Conservation (phyloP, 2,888 invertebrate species). For the Archips xylosteana region DNA sequence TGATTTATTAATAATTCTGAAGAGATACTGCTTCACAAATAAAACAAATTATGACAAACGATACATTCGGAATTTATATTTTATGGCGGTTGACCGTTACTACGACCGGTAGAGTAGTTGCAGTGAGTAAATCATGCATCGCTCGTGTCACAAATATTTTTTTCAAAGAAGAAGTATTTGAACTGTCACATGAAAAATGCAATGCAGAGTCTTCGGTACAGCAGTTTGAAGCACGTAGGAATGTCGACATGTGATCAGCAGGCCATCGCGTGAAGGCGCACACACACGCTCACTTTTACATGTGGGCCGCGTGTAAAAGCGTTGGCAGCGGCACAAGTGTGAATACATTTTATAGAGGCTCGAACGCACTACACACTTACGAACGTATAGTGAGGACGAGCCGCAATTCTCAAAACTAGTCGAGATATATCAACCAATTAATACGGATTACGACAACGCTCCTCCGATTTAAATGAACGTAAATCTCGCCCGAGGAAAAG, state of each 20-base stretch:
- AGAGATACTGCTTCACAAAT: too few species aligned
- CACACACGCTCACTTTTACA: slow-evolving; percentile 49
- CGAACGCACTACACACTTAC: slow-evolving; percentile 16
- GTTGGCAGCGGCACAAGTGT: slow-evolving; percentile 58
- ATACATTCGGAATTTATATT: too few species aligned
- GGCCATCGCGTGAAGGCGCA: slow-evolving; percentile 67
- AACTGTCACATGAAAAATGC: slow-evolving; percentile 51
- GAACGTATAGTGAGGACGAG: slow-evolving; percentile 22
- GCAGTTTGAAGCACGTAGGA: slow-evolving; percentile 66
- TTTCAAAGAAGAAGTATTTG: slow-evolving; percentile 43
- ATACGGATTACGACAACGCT: slow-evolving; percentile 24
- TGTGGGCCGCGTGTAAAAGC: slow-evolving; percentile 65
- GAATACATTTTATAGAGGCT: slow-evolving; percentile 31
- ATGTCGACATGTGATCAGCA: slow-evolving; percentile 78
- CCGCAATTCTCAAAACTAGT: slow-evolving; percentile 34
- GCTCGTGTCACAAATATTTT: neutral
- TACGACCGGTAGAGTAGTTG: too few species aligned
- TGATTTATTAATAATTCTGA: too few species aligned
- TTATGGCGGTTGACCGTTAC: too few species aligned
- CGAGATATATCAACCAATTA: slow-evolving; percentile 26
- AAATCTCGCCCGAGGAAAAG: slow-evolving; percentile 22
- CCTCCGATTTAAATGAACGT: slow-evolving; percentile 9
- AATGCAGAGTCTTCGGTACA: slow-evolving; percentile 49
- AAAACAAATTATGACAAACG: too few species aligned
- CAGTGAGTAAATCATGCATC: neutral